Percentiles rank a stretch among this genome's conserved stretches.
These are phyloP conservation scores for Ceratina australensis DNA, from an alignment of 1,140 invertebrate genomes.

Conservation along the genomic window DNA sequence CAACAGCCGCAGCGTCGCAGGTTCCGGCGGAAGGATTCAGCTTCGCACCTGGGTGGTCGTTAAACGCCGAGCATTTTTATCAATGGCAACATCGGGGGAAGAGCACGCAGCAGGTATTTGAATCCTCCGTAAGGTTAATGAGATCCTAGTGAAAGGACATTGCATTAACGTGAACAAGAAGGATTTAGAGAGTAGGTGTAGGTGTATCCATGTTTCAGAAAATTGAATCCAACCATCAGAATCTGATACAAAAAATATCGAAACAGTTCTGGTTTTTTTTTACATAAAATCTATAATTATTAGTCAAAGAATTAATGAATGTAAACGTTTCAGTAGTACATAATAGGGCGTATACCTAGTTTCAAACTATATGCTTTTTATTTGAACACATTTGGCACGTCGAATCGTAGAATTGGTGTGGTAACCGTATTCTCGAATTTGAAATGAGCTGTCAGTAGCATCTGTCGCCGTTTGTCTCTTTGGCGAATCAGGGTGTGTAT, in stretches of 20 bases:
- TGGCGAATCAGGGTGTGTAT: background rate
- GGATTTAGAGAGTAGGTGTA: too few relatives aligned
- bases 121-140: background rate
- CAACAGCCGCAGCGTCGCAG: constrained; percentile 41
- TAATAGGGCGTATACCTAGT: too few relatives aligned
- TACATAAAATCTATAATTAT: too few relatives aligned
- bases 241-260: too few relatives aligned
- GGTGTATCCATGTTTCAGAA: too few relatives aligned
- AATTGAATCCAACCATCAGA: too few relatives aligned
- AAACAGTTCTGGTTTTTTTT: too few relatives aligned
- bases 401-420: constrained; percentile 2
- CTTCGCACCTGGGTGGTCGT: constrained; percentile 72
- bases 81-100: constrained; percentile 74
- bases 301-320: too few relatives aligned
- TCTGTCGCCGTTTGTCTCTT: constrained; percentile 38
- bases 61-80: constrained; percentile 72
- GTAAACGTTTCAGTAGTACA: too few relatives aligned
- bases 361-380: too few relatives aligned
- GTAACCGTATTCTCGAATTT: constrained; percentile 42
- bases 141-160: background rate
- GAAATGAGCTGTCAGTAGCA: constrained; percentile 67
- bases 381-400: constrained; percentile 4
- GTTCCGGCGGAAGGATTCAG: constrained; percentile 68
- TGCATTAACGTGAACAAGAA: too few relatives aligned
- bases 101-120: constrained; percentile 69